These are phyloP conservation scores for Herpetotheres cachinnans DNA, from an alignment of 2,113 vertebrate species.

Conservation along the genomic window DNA sequence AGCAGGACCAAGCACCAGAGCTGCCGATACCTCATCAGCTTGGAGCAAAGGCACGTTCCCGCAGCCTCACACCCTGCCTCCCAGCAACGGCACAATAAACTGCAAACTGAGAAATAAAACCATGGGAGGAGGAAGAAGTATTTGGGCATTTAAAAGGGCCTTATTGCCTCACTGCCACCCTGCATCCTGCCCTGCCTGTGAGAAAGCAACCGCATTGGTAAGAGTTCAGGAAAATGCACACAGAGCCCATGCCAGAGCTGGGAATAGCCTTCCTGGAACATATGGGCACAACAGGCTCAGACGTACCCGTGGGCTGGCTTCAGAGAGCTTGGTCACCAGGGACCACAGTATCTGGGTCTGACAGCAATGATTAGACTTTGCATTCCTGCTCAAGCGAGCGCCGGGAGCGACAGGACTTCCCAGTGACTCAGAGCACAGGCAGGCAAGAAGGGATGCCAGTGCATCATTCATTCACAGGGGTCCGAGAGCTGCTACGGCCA, in stretches of 20 bases:
- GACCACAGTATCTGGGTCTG: background rate
- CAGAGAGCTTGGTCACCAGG: background rate
- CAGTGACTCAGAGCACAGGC: background rate
- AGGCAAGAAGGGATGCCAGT: background rate
- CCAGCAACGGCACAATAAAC: background rate
- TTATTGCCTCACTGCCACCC: background rate
- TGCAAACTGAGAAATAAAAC: background rate
- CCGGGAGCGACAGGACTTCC: background rate
- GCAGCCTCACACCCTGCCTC: background rate
- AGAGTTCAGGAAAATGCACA: background rate
- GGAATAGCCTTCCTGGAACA: background rate
- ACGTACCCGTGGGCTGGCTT: accelerated
- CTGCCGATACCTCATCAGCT: background rate
- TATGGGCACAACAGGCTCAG: accelerated
- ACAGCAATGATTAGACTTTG: accelerated
- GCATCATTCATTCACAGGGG: background rate
- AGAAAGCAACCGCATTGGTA: background rate
- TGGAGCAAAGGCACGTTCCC: background rate
- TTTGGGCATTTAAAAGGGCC: background rate
- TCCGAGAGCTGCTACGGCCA: accelerated
- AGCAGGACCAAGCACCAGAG: background rate
- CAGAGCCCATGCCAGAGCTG: background rate
- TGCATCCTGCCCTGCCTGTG: background rate
- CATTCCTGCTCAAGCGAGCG: accelerated
- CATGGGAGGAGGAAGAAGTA: background rate